A percentile compares a stretch with the other conserved stretches of the same genome.
Conservation (phyloP, 2,113 vertebrate species). For the Plecotus auritus region DNA sequence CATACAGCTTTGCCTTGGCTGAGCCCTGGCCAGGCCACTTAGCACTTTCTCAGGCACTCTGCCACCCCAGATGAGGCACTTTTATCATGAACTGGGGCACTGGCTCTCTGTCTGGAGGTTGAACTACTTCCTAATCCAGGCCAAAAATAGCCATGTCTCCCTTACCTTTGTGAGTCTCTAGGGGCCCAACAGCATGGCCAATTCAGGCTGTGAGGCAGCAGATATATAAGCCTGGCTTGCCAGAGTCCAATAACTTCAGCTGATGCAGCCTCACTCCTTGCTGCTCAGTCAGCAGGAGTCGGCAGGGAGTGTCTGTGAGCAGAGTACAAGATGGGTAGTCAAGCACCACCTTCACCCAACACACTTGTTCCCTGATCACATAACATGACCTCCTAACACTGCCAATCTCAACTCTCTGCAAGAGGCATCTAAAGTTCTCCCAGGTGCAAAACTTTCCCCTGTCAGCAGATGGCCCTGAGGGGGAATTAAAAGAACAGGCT, state of each 20-base stretch:
- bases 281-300: background rate
- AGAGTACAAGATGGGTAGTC: constrained; percentile 40
- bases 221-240: constrained; percentile 71
- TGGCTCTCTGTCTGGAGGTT: background rate
- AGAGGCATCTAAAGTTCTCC: constrained; percentile 67
- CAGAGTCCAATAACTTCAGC: constrained; percentile 64
- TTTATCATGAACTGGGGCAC: background rate
- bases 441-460: constrained; percentile 72
- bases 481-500: background rate
- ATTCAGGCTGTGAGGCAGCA: constrained; percentile 44
- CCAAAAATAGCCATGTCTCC: background rate
- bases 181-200: background rate
- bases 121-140: background rate
- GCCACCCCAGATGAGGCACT: background rate
- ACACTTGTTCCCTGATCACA: constrained; percentile 72
- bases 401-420: constrained; percentile 73
- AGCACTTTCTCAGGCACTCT: background rate
- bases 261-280: constrained; percentile 40
- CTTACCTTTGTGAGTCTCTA: background rate
- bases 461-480: background rate
- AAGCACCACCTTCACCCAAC: constrained; percentile 72
- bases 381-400: constrained; percentile 77
- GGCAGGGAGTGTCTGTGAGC: constrained; percentile 35
- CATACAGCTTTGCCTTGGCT: background rate
- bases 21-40: background rate